Evolutionary conservation across 1,140 invertebrate species (phyloP), one percentile per base, ranked within the genome.

Genomic region (Drosophila auraria): DNA sequence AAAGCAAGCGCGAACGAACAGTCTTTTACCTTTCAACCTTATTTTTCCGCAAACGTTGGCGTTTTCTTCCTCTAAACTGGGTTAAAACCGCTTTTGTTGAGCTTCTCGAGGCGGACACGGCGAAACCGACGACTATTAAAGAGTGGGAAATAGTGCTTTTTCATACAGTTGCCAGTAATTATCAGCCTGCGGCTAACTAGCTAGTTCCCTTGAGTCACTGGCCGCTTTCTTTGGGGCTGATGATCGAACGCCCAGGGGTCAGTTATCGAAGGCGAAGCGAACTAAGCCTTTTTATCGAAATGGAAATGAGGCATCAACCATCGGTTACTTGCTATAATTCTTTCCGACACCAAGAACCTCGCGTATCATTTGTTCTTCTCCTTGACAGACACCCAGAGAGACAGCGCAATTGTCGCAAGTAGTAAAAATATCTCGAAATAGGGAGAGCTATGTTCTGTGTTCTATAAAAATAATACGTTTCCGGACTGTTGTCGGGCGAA

Each of bases 1-100:
- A 40, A 17, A 53, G 27, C 51, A 54, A 36, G 20, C 30, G 17
- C 30, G 17, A 14, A 54, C 25, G 5, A 30, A 47, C 30, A 42
- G 45, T 42, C 72, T 54, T 60, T 54, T 74, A 75, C 59, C 58
- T 75, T 75, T 76, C 42, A 75, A 76, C 73, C 73, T 75, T 75
- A 47, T 75, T 75, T 63, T 73, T 33, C 57, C 59, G 65, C 65
- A 40, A 63, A 68, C 65, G 58, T 54, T 56, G 71, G 49, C 70
- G 54, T 57, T 40, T 57, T 56, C 15, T 62, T 75, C 36, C 11
- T 15, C 36, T 33, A 65, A 68, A 76, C 51, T 77, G 72, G 74
- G 74, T 59, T 66, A 76, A 59, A 54, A 27, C 68, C 30, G 68
- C 65, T 57, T 71, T 70, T 71, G 68, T 71, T 70, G 50, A 57